Evolutionary conservation across 2,797 vertebrate species (phyloP), one percentile per base, ranked within the genome.

Genomic region (Crenuchus spilurus): DNA sequence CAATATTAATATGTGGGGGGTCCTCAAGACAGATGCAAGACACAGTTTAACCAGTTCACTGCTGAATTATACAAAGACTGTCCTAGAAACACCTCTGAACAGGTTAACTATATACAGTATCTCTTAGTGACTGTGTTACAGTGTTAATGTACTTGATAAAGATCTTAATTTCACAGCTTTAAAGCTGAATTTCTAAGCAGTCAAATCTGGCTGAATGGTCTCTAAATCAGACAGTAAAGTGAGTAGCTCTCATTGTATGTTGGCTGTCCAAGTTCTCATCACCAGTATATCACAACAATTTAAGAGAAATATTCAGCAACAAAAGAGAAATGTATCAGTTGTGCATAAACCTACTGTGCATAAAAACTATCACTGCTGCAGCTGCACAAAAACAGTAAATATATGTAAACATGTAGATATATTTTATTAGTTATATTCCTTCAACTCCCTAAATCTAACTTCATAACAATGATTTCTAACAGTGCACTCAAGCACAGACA

Each of bases 1-100:
- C 97, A 97, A 97, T 98, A 95, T 90, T 95, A 95, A 96, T 94
- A 92, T 42, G 84, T 91, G 90, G 91, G 93, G 86, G 92, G 92
- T 83, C 78, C 83, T 72, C 88, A 97, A 95, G 95, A 98, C 95
- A 93, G 94, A 97, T 97, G 93, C 90, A 90, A 89, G 57, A 46
- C 87, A 86, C 87, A 83, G 83, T 89, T 92, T 91, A 92, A 92
- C 90, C 90, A 89, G 87, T 91, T 87, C 87, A 88, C 85, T 87
- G 86, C 84, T 52, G 44, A 57, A 70, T 77, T 49, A 70, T 13
- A 60, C 44, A 9, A 26, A 33, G 3, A 67, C 16, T 77, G 75
- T 83, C 86, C 82, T 87, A 80, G 88, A 85, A 86, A 82, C 72
- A 72, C 79, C 63, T 74, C 66, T 75, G 75, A 80, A 89, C 83